Base-by-base conservation (phyloP, 2,113 vertebrate species). In the Phycodurus eques region DNA sequence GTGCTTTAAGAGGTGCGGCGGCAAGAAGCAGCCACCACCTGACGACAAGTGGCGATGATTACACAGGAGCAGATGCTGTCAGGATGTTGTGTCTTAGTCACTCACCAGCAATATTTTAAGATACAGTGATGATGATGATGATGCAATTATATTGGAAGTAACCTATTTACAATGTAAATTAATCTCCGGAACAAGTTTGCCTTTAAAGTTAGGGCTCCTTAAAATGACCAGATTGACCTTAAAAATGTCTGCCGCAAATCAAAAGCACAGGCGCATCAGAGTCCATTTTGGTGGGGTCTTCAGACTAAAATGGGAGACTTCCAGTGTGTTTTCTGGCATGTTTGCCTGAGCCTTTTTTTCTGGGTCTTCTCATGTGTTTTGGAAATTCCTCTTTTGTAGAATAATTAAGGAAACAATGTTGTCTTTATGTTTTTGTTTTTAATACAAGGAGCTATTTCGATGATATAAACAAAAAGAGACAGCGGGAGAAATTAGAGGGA, bases 11-110 rank as follows among this genome's bases (percentile, higher is more conserved):
- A 65, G 49, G 64, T 19, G 61, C 10, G 43, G 67, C 57, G 76
- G 72, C 70, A 43, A 14, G 62, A 22, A 77, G 57, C 71, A 56
- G 76, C 76, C 59, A 68, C 79, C 83, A 53, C 43, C 63, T 44
- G 83, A 67, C 43, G 56, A 33, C 22, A 33, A 66, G 51, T 64
- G 71, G 61, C 15, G 20, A 76, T 82, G 76, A 85, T 85, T 61
- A 67, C 79, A 69, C 59, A 71, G 67, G 70, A 75, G 75, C 86
- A 83, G 86, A 88, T 85, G 84, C 84, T 64, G 54, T 54, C 62
- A 33, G 43, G 79, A 76, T 60, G 78, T 74, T 64, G 72, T 66
- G 42, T 62, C 77, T 68, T 69, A 74, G 69, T 71, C 75, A 77
- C 73, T 79, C 64, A 59, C 5, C 20, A 1, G 20, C n/a, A 46